A percentile compares a stretch with the other conserved stretches of the same genome.
phyloP scores from a whole-genome alignment of 2,797 vertebrate species.

The Gymnothorax reevesii region DNA sequence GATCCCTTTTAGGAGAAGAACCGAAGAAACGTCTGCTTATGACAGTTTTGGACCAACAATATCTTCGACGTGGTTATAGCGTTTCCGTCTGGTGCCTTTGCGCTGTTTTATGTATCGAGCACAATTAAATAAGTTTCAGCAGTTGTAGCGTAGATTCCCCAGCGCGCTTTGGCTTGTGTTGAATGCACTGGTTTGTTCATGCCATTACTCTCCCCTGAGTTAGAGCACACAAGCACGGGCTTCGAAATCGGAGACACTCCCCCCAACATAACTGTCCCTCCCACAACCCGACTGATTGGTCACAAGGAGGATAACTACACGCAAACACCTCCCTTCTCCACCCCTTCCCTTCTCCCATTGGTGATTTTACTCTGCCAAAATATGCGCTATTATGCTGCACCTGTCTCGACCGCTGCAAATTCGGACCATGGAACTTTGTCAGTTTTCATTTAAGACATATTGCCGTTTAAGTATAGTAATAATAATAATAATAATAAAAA shows the following conservation, averaged over 20 bases:
- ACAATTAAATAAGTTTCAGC: constrained; percentile 43
- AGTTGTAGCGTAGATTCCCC: constrained; percentile 51
- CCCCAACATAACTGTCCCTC: constrained; percentile 53
- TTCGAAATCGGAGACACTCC: constrained; percentile 69
- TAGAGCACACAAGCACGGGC: constrained; percentile 67
- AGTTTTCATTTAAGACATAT: neutral
- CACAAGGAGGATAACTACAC: constrained; percentile 50
- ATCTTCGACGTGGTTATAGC: constrained; percentile 49
- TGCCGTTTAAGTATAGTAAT: neutral
- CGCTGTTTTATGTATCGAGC: constrained; percentile 31
- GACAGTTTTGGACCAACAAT: constrained; percentile 60
- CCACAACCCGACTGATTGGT: constrained; percentile 61
- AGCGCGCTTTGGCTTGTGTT: constrained; percentile 61
- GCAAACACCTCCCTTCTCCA: constrained; percentile 33
- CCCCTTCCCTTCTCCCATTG: constrained; percentile 50
- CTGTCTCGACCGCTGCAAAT: constrained; percentile 57
- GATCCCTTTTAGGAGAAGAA: constrained; percentile 57
- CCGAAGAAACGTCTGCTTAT: constrained; percentile 43
- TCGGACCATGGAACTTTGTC: neutral
- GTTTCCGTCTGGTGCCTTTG: constrained; percentile 46
- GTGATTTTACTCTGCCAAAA: constrained; percentile 46
- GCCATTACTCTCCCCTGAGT: constrained; percentile 72
- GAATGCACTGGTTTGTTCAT: constrained; percentile 69
- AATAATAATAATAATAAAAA: neutral
- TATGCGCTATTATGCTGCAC: constrained; percentile 57